Percentiles rank a stretch among this genome's conserved stretches.
Conservation (phyloP, 2,888 invertebrate species). For the Drosophila pullipes region DNA sequence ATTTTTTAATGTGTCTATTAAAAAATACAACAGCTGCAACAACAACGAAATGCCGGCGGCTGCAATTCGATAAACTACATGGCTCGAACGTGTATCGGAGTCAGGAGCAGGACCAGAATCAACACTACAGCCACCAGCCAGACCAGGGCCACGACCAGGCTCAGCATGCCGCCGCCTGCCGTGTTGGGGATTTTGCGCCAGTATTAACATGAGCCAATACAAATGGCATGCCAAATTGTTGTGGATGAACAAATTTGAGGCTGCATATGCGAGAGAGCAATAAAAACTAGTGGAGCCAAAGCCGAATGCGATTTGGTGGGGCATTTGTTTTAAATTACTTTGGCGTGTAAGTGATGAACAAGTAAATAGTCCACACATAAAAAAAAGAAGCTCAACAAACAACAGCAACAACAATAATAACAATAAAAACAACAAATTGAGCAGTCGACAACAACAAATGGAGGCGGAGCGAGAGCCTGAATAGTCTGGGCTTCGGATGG, state of each 20-base stretch:
- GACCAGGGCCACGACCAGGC: constrained; percentile 4
- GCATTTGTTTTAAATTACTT: constrained; percentile 81
- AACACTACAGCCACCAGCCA: neutral
- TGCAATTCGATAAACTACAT: constrained; percentile 57
- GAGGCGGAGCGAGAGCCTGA: neutral
- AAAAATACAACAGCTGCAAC: constrained; percentile 80
- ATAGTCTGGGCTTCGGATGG: constrained; percentile 10
- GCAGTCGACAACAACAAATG: constrained; percentile 55
- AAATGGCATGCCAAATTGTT: constrained; percentile 82
- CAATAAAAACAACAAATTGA: constrained; percentile 60
- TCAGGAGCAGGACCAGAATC: constrained; percentile 1
- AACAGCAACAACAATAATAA: constrained; percentile 27
- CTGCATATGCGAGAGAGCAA: constrained; percentile 62
- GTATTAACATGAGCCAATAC: constrained; percentile 81
- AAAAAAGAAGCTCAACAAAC: constrained; percentile 10
- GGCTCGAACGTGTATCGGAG: constrained; percentile 18
- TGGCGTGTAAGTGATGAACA: constrained; percentile 82
- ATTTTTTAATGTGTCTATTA: constrained; percentile 79
- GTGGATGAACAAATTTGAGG: constrained; percentile 72
- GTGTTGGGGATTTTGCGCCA: constrained; percentile 70
- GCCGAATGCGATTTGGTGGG: constrained; percentile 77
- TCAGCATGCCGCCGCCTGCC: constrained; percentile 45
- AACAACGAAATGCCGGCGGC: constrained; percentile 40
- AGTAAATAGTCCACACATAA: constrained; percentile 61
- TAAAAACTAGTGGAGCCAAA: constrained; percentile 70